Base-by-base conservation (phyloP, 2,797 vertebrate species). In the Artibeus jamaicensis region DNA sequence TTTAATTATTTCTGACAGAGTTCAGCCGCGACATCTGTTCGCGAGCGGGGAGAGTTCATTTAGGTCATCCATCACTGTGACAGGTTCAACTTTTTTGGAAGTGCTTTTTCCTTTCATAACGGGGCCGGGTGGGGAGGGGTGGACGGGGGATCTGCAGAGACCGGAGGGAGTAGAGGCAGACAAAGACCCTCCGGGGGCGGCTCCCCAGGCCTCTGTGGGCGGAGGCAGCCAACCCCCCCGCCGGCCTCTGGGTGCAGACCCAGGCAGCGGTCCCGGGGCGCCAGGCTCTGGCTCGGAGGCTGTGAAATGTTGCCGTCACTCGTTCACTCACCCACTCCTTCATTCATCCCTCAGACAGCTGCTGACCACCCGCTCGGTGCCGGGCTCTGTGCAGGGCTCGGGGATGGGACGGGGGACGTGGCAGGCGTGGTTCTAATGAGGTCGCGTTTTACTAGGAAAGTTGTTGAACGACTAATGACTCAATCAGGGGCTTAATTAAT, bases 1-100 rank as follows among this genome's bases (percentile, higher is more conserved):
- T 98, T 99, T 99, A 99, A 99, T 99, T 99, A 99, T 98, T 98
- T 97, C 98, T 99, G 99, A 99, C 99, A 99, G 99, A 98, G 98
- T 99, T 99, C 99, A 99, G 96, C 93, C 70, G 98, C 98, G 98
- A 99, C 99, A 99, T 99, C 99, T 99, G 99, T 98, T 98, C 98
- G 73, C 37, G 89, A 91, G 97, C 97, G 93, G 98, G 95, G 93
- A 85, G 95, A 97, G 98, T 92, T 93, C 98, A 98, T 98, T 98
- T 98, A 98, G 91, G 94, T 92, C 83, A 96, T 98, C 97, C 95
- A 89, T 98, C 98, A 98, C 96, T 0, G 11, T 97, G 96, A 97
- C 97, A 94, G 93, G 89, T 59, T 96, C 95, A 46, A 92, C 95
- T 93, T 95, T 97, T 97, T 96, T 96, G 97, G 97, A 96, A 96